phyloP scores from a whole-genome alignment of 2,797 vertebrate genomes.

The Dermochelys coriacea region DNA sequence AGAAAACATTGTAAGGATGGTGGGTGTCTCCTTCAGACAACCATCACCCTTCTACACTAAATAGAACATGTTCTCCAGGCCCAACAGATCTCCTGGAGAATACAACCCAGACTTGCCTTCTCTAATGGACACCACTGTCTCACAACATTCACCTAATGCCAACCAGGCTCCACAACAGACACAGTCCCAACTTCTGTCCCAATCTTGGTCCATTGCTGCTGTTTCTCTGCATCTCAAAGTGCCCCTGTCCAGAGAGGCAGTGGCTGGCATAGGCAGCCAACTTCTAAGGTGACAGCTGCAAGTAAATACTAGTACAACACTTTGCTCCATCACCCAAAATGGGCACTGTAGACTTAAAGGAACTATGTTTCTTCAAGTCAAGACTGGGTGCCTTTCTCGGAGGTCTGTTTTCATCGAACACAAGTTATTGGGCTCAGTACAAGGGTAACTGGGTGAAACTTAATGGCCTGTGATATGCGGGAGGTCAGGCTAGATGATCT shows the following conservation, averaged over 20 bases:
- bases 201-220: rapidly evolving
- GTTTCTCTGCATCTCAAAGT: not conserved
- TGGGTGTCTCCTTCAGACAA: not conserved
- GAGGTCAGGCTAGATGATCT: not conserved
- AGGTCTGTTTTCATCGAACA: not conserved
- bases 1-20: not conserved
- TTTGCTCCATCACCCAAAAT: rapidly evolving
- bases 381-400: rapidly evolving
- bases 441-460: not conserved
- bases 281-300: not conserved
- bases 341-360: not conserved
- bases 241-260: not conserved
- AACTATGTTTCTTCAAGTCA: rapidly evolving
- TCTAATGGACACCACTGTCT: not conserved
- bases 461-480: not conserved
- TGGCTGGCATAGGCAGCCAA: not conserved
- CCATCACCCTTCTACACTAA: not conserved
- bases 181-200: rapidly evolving
- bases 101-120: not conserved
- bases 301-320: not conserved
- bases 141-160: not conserved
- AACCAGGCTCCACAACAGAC: not conserved
- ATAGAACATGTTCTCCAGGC: not conserved
- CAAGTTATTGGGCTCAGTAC: not conserved
- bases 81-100: not conserved